Evolutionary conservation across 2,888 invertebrate genomes (phyloP).

Genomic region (Oxyscelio sp.): DNA sequence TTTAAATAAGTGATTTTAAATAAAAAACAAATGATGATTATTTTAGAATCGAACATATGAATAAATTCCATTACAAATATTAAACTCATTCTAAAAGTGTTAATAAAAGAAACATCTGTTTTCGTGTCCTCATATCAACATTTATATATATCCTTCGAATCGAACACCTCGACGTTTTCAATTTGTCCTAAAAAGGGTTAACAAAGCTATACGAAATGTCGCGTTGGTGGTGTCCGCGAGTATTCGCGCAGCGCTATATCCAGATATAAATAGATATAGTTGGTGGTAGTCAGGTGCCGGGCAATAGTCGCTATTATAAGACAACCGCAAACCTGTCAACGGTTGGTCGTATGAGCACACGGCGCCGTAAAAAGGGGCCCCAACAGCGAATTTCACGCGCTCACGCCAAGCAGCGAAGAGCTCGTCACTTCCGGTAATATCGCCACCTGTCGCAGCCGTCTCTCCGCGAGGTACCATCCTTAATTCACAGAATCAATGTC

Average conservation of each 20-base stretch:
- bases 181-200: not conserved
- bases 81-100: no score
- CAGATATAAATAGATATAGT: constrained; percentile 76
- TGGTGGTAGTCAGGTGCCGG: constrained; percentile 74
- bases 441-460: constrained; percentile 79
- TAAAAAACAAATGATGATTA: no score
- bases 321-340: constrained; percentile 87
- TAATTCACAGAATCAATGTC: constrained; percentile 67
- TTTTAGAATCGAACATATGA: no score
- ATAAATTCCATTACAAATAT: no score
- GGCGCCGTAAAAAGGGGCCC: constrained; percentile 75
- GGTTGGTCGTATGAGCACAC: constrained; percentile 73
- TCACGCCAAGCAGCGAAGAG: constrained; percentile 70
- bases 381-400: constrained; percentile 80
- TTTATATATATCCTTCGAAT: no score
- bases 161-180: no score
- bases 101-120: no score
- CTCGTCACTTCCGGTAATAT: constrained; percentile 80
- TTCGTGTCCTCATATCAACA: no score
- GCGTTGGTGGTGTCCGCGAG: constrained; percentile 41
- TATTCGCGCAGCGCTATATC: constrained; percentile 46
- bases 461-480: constrained; percentile 66
- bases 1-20: no score
- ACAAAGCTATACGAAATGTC: constrained; percentile 26
- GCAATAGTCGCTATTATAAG: constrained; percentile 85